phyloP scores from a whole-genome alignment of 2,797 vertebrate genomes.

The Staurois parvus region DNA sequence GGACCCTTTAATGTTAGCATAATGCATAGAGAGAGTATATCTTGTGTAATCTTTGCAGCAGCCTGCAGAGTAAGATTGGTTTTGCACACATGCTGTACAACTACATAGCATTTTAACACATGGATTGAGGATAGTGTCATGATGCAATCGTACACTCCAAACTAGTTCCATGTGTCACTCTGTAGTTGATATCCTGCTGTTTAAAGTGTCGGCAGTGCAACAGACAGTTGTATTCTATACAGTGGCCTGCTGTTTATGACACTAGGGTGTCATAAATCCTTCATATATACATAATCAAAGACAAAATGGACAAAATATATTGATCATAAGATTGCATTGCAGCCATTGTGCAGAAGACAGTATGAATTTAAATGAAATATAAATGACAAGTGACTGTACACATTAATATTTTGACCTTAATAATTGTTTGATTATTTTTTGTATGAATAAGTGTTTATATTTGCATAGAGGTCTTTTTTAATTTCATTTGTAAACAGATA shows the following conservation, averaged over 20 bases:
- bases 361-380: neutral
- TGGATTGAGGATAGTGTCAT: neutral
- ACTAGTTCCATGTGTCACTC: constrained; percentile 8
- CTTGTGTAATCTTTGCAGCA: no score
- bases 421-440: no score
- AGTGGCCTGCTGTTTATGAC: neutral
- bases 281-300: neutral
- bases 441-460: no score
- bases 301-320: neutral
- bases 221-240: neutral
- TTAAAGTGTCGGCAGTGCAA: neutral
- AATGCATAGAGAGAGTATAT: no score
- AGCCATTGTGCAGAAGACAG: neutral
- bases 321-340: no score
- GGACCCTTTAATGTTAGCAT: no score
- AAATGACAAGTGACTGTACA: neutral
- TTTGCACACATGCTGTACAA: neutral
- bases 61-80: no score
- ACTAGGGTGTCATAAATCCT: neutral
- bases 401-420: neutral
- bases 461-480: no score
- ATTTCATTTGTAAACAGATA: no score
- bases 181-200: neutral
- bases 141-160: constrained; percentile 3
- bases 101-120: neutral